These are phyloP conservation scores for Drosophila auraria DNA, from an alignment of 1,140 invertebrate genomes.

Conservation along the genomic window DNA sequence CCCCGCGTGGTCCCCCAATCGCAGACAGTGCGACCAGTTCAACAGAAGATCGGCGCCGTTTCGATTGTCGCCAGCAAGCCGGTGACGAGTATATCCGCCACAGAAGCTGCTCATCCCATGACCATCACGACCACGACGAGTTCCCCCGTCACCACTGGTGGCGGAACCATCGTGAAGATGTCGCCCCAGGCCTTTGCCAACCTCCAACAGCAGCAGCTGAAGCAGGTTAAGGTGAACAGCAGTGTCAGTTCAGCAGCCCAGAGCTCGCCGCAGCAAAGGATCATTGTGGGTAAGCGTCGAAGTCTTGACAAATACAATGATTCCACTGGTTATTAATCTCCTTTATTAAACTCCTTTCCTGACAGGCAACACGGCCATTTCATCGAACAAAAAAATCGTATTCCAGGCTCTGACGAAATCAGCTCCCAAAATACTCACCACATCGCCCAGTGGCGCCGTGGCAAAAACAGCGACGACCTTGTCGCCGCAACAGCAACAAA, in stretches of 20 bases:
- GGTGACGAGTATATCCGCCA: constrained; percentile 5
- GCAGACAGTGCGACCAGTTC: constrained; percentile 60
- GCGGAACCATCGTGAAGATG: constrained; percentile 76
- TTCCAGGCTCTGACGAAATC: constrained; percentile 67
- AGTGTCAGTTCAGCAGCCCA: constrained; percentile 38
- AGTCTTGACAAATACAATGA: accelerated
- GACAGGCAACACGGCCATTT: constrained; percentile 75
- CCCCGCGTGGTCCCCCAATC: constrained; percentile 69
- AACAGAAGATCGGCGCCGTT: constrained; percentile 70
- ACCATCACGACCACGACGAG: constrained; percentile 14
- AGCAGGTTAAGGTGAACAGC: constrained; percentile 53
- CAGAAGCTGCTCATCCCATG: constrained; percentile 13
- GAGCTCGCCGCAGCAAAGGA: constrained; percentile 58
- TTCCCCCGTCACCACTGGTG: constrained; percentile 22
- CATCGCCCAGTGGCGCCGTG: constrained; percentile 17
- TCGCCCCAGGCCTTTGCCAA: constrained; percentile 76
- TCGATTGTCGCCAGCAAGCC: constrained; percentile 62
- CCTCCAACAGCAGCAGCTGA: constrained; percentile 65
- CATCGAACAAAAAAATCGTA: constrained; percentile 76
- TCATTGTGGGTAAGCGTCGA: constrained; percentile 69
- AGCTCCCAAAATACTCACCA: constrained; percentile 72
- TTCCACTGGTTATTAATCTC: not conserved
- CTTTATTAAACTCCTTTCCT: too few relatives aligned
- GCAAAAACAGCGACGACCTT: constrained; percentile 13
- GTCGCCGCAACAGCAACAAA: constrained; percentile 85